phyloP scores from a whole-genome alignment of 2,797 vertebrate genomes.

The Melanotaenia parkinsoni region DNA sequence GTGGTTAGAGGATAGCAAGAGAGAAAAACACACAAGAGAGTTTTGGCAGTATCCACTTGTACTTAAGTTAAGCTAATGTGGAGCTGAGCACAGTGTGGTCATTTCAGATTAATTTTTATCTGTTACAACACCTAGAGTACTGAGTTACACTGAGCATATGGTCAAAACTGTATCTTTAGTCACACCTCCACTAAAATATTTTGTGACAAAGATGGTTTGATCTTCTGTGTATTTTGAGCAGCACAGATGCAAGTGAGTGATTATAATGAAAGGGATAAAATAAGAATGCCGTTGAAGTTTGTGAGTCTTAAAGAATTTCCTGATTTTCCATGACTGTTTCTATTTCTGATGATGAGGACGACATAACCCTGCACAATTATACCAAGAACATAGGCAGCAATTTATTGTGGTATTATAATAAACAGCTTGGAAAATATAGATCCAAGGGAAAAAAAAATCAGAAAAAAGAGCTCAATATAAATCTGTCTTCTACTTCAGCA shows the following conservation, averaged over 20 bases:
- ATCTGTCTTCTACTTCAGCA: slow-evolving; percentile 6
- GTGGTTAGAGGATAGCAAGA: not conserved
- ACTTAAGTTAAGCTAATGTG: not conserved
- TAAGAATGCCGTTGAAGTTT: too few relatives aligned
- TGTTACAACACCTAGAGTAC: not conserved
- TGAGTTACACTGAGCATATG: not conserved
- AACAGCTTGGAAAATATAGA: not conserved
- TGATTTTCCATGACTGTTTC: too few relatives aligned
- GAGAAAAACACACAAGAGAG: not conserved
- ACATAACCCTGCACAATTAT: not conserved
- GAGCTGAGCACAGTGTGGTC: not conserved
- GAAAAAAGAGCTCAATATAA: not conserved
- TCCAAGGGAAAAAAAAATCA: not conserved
- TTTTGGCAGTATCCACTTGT: not conserved
- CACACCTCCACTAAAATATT: too few relatives aligned
- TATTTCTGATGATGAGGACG: not conserved
- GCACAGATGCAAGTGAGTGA: not conserved
- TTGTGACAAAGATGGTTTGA: not conserved
- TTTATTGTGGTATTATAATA: not conserved
- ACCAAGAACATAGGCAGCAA: not conserved
- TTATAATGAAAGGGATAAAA: not conserved
- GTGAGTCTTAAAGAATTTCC: too few relatives aligned
- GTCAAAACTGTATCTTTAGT: not conserved
- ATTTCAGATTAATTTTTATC: not conserved
- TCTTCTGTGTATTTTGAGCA: not conserved